These are phyloP conservation scores for Mastomys coucha DNA, from an alignment of 2,113 vertebrate species.

Conservation along the genomic window DNA sequence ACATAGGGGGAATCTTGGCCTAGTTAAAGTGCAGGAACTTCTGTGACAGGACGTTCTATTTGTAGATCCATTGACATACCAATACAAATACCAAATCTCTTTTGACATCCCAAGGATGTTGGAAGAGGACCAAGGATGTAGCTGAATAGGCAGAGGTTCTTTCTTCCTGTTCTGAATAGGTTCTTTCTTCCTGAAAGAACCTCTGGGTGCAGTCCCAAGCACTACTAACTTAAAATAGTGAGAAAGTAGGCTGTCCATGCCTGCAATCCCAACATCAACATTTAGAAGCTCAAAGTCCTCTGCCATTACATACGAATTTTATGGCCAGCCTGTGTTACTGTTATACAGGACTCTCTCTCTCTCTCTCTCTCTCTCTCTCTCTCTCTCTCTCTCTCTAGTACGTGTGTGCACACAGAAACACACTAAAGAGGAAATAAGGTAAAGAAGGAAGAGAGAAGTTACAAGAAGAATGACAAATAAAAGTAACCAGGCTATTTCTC, in stretches of 20 bases:
- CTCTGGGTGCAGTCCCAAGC: background rate
- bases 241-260: background rate
- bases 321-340: background rate
- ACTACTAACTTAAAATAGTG: background rate
- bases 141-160: background rate
- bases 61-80: background rate
- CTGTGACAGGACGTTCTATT: background rate
- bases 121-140: background rate
- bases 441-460: background rate
- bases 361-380: background rate
- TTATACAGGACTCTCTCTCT: background rate
- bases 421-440: background rate
- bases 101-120: background rate
- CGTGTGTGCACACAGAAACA: background rate
- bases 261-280: background rate
- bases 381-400: background rate
- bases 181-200: background rate
- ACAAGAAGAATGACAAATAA: background rate
- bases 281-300: background rate
- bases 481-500: background rate
- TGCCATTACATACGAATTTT: background rate
- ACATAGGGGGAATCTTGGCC: background rate
- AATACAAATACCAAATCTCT: background rate
- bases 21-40: background rate
- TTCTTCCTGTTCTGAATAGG: too few relatives aligned